A percentile compares a stretch with the other conserved stretches of the same genome.
These are phyloP conservation scores for Suillia variegata DNA, from an alignment of 2,888 invertebrate genomes.

Conservation along the genomic window DNA sequence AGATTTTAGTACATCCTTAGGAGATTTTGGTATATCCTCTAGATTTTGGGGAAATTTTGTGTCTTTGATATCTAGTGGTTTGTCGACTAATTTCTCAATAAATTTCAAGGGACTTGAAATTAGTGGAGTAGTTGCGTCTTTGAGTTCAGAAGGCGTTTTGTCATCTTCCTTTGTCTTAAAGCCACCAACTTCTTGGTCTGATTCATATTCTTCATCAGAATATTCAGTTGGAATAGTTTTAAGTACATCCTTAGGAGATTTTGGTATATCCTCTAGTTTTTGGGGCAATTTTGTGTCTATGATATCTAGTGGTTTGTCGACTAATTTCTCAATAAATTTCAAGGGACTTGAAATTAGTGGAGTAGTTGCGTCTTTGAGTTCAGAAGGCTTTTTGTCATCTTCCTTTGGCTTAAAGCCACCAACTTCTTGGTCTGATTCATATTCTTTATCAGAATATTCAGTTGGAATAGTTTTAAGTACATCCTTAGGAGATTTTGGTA, in stretches of 20 bases:
- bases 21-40: conserved; percentile 6
- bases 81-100: conserved; percentile 22
- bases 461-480: not conserved
- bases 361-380: not conserved
- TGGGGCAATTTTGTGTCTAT: conserved; percentile 30
- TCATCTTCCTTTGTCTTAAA: too few species aligned
- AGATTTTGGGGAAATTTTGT: too few species aligned
- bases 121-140: not conserved
- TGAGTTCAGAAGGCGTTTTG: not conserved
- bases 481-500: conserved; percentile 9
- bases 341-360: not conserved
- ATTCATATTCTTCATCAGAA: conserved; percentile 10
- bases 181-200: conserved; percentile 3
- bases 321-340: not conserved
- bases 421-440: not conserved
- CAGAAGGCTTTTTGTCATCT: not conserved
- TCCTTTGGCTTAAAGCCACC: not conserved
- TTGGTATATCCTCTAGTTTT: too few species aligned
- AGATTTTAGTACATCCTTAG: not conserved
- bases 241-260: conserved; percentile 6
- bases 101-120: not conserved
- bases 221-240: conserved; percentile 12
- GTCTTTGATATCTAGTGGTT: not conserved
- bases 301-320: conserved; percentile 1
- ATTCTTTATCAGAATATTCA: not conserved